Evolutionary conservation across 2,797 vertebrate species (phyloP).

Genomic region (Cetoscarus ocellatus): DNA sequence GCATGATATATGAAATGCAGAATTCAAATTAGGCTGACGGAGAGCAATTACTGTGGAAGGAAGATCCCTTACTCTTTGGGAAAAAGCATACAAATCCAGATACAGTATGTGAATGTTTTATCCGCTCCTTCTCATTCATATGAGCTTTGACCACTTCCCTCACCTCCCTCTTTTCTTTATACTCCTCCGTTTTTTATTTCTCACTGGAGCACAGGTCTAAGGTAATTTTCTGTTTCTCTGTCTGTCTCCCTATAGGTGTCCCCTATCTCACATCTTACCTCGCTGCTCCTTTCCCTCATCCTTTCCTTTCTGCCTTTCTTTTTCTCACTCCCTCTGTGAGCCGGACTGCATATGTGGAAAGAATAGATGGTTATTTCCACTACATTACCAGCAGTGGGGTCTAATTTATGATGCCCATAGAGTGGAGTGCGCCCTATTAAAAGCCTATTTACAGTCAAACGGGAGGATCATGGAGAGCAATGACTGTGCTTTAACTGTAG

Average conservation of each 20-base stretch:
- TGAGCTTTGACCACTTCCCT: slow-evolving; percentile 14
- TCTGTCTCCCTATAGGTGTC: slow-evolving; percentile 29
- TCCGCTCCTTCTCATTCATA: slow-evolving; percentile 43
- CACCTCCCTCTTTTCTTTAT: slow-evolving; percentile 28
- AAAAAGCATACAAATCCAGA: slow-evolving; percentile 54
- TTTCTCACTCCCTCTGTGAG: slow-evolving; percentile 17
- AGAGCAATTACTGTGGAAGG: slow-evolving; percentile 76
- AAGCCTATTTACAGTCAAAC: slow-evolving; percentile 67
- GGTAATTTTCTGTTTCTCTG: slow-evolving; percentile 44
- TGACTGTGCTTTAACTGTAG: slow-evolving; percentile 37
- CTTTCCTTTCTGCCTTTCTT: slow-evolving; percentile 13
- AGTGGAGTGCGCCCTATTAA: slow-evolving; percentile 60
- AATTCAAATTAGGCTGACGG: slow-evolving; percentile 82
- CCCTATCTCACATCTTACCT: slow-evolving; percentile 25
- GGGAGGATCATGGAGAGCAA: slow-evolving; percentile 41
- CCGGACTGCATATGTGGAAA: slow-evolving; percentile 33
- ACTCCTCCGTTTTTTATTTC: slow-evolving; percentile 27
- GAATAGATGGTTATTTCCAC: slow-evolving; percentile 57
- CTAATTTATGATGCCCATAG: slow-evolving; percentile 55
- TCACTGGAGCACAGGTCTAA: slow-evolving; percentile 29
- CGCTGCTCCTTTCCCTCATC: slow-evolving; percentile 8
- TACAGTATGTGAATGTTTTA: slow-evolving; percentile 47
- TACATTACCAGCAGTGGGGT: slow-evolving; percentile 45
- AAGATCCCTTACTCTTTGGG: slow-evolving; percentile 63
- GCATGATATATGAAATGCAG: slow-evolving; percentile 83